phyloP scores from a whole-genome alignment of 2,797 vertebrate species.

The Pseudomugil gertrudae region DNA sequence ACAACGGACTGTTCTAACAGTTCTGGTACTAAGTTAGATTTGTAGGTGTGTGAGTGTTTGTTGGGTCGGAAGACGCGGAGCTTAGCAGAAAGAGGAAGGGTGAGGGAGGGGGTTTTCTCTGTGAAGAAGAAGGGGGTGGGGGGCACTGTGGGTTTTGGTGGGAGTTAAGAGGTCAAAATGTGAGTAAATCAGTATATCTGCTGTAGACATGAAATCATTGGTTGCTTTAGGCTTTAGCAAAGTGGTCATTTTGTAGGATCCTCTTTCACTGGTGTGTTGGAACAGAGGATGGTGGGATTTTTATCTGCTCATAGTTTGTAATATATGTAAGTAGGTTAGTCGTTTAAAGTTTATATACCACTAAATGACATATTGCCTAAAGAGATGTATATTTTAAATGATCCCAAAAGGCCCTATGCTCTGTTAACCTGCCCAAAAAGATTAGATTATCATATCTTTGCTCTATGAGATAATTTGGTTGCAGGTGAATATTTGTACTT shows the following conservation, averaged over 20 bases:
- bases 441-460: too few species aligned
- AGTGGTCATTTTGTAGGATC: conserved; percentile 65
- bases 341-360: not conserved
- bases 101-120: conserved; percentile 21
- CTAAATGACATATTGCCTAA: not conserved
- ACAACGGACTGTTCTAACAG: conserved; percentile 23
- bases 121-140: conserved; percentile 8
- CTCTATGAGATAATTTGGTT: not conserved
- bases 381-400: conserved; percentile 25
- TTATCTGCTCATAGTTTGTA: conserved; percentile 44
- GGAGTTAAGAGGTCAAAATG: conserved; percentile 31
- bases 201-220: conserved; percentile 68
- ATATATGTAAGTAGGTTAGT: conserved; percentile 20
- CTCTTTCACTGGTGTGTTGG: conserved; percentile 64
- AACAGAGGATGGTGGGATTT: conserved; percentile 32
- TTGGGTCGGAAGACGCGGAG: conserved; percentile 4
- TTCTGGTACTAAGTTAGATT: conserved; percentile 22
- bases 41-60: conserved; percentile 29
- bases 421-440: conserved; percentile 27
- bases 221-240: conserved; percentile 53
- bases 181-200: conserved; percentile 62
- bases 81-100: conserved; percentile 30
- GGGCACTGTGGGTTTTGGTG: conserved; percentile 37
- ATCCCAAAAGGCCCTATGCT: not conserved
- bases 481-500: not conserved